phyloP scores from a whole-genome alignment of 2,797 vertebrate species.

The Carcharodon carcharias region DNA sequence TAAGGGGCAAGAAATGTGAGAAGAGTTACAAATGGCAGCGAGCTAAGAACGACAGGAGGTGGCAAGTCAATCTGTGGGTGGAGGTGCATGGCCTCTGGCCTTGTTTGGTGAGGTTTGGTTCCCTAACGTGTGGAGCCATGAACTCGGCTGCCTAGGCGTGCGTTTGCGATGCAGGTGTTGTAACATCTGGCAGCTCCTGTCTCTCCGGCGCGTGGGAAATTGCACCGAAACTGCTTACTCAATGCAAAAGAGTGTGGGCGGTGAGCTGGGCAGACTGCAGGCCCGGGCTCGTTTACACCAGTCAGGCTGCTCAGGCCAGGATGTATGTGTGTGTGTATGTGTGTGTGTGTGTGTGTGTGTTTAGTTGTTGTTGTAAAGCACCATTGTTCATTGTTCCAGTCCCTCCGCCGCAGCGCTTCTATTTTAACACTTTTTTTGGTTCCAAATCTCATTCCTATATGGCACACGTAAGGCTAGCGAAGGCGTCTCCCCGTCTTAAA shows the following conservation, averaged over 20 bases:
- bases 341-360: background rate
- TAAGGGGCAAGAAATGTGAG: background rate
- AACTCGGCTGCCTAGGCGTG: slow-evolving; percentile 19
- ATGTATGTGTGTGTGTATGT: background rate
- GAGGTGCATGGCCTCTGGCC: background rate
- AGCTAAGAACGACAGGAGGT: background rate
- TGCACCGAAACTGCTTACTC: slow-evolving; percentile 50
- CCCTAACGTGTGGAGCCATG: slow-evolving; percentile 18
- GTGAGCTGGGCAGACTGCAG: slow-evolving; percentile 35
- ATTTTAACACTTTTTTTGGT: background rate
- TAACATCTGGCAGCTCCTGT: slow-evolving; percentile 23
- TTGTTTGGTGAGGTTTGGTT: slow-evolving; percentile 5
- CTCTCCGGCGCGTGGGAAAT: slow-evolving; percentile 42
- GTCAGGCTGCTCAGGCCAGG: background rate
- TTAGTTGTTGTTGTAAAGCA: background rate
- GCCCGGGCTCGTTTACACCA: slow-evolving; percentile 41
- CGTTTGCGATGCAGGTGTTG: slow-evolving; percentile 21
- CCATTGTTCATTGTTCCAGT: slow-evolving; percentile 5
- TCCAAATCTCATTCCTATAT: background rate
- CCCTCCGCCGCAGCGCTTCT: background rate
- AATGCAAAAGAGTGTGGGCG: slow-evolving; percentile 42
- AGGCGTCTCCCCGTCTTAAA: background rate
- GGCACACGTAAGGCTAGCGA: background rate
- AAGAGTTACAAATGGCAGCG: background rate
- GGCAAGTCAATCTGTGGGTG: background rate